Evolutionary conservation across 2,113 vertebrate genomes (phyloP).

Genomic region (Xerus inauris): DNA sequence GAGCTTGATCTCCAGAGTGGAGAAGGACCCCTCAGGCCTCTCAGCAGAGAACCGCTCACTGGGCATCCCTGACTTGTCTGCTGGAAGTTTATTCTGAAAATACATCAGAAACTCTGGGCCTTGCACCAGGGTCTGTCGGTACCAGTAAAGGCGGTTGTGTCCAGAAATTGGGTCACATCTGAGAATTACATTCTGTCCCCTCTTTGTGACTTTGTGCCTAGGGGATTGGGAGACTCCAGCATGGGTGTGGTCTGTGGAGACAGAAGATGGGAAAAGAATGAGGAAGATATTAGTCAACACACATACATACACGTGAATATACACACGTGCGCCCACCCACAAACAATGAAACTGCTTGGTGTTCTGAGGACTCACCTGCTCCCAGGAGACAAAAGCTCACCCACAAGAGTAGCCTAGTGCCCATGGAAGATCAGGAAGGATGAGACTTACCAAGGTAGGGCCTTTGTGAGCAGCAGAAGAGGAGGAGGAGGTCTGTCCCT

Average conservation of each 20-base stretch:
- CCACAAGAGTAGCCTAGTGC: neutral
- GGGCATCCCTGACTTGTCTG: neutral
- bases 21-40: accelerated
- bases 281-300: neutral
- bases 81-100: accelerated
- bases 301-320: neutral
- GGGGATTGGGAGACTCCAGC: neutral
- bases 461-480: neutral
- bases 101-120: neutral
- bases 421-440: neutral
- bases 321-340: too few relatives aligned
- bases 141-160: neutral
- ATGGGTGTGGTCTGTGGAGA: neutral
- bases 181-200: neutral
- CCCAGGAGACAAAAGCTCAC: neutral
- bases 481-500: neutral
- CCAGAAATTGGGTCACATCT: conserved; percentile 17
- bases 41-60: neutral
- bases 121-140: neutral
- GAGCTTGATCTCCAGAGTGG: neutral
- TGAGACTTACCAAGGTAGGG: too few relatives aligned
- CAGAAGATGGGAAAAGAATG: neutral
- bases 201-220: neutral
- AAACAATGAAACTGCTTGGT: neutral
- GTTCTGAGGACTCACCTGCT: neutral